These are phyloP conservation scores for Vireo griseus DNA, from an alignment of 2,797 vertebrate genomes.

Conservation along the genomic window DNA sequence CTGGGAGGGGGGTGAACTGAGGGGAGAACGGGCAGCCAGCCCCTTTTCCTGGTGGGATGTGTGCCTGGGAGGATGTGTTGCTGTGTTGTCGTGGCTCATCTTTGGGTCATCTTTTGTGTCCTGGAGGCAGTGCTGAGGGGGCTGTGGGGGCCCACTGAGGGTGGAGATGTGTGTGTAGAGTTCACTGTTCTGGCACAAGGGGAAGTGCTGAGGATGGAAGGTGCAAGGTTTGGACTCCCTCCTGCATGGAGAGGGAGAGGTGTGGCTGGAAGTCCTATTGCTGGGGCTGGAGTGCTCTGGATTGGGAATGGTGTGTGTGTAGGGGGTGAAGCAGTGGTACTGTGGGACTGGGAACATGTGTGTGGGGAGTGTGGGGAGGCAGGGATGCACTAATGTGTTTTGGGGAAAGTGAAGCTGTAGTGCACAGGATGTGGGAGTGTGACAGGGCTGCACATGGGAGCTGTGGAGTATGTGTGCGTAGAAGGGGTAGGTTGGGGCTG, in stretches of 20 bases:
- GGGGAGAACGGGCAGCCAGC: neutral
- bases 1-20: rapidly evolving
- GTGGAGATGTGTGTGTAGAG: rapidly evolving
- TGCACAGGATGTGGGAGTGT: neutral
- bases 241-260: neutral
- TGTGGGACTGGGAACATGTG: neutral
- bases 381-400: neutral
- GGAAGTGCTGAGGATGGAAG: neutral
- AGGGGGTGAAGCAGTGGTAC: rapidly evolving
- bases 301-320: neutral
- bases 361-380: neutral
- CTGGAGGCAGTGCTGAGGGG: neutral
- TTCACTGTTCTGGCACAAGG: neutral
- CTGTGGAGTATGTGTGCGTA: neutral
- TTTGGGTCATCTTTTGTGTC: neutral
- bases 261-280: neutral
- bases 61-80: neutral
- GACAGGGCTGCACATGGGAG: neutral
- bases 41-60: neutral
- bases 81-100: neutral
- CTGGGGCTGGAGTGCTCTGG: neutral
- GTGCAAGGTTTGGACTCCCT: neutral
- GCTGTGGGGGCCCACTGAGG: neutral
- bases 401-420: neutral
- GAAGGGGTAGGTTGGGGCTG: neutral